A percentile compares a stretch with the other conserved stretches of the same genome.
phyloP scores from a whole-genome alignment of 1,140 invertebrate species.

The Planococcus citri region DNA sequence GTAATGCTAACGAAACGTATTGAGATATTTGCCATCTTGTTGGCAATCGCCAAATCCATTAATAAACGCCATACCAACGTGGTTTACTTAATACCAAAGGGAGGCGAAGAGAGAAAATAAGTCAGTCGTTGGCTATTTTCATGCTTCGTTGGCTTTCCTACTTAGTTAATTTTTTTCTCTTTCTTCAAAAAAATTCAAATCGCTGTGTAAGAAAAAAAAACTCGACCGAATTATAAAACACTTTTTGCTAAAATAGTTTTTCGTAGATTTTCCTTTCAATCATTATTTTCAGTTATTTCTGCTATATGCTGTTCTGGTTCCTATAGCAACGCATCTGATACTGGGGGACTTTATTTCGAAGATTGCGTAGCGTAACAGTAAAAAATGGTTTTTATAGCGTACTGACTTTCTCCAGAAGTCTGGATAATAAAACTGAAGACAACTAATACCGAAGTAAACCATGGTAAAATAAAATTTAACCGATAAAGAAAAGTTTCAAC shows the following conservation, averaged over 20 bases:
- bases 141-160: too few relatives aligned
- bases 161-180: too few relatives aligned
- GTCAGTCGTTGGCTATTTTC: too few relatives aligned
- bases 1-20: too few relatives aligned
- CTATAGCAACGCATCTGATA: not conserved
- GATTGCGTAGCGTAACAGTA: constrained; percentile 13
- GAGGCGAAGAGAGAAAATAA: too few relatives aligned
- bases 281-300: constrained; percentile 14
- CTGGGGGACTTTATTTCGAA: constrained; percentile 6
- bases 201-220: not conserved
- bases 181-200: too few relatives aligned
- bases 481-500: constrained; percentile 7
- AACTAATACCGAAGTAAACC: constrained; percentile 6
- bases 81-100: too few relatives aligned
- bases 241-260: constrained; percentile 1
- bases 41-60: too few relatives aligned
- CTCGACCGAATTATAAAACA: not conserved
- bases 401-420: not conserved
- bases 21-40: too few relatives aligned
- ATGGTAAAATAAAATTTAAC: constrained; percentile 8
- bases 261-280: constrained; percentile 5
- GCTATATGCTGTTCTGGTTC: not conserved
- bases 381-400: constrained; percentile 19
- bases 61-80: too few relatives aligned
- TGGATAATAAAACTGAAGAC: constrained; percentile 16